Percentiles rank a stretch among this genome's conserved stretches.
These are phyloP conservation scores for Drosophila takahashii DNA, from an alignment of 1,140 invertebrate species.

Conservation along the genomic window DNA sequence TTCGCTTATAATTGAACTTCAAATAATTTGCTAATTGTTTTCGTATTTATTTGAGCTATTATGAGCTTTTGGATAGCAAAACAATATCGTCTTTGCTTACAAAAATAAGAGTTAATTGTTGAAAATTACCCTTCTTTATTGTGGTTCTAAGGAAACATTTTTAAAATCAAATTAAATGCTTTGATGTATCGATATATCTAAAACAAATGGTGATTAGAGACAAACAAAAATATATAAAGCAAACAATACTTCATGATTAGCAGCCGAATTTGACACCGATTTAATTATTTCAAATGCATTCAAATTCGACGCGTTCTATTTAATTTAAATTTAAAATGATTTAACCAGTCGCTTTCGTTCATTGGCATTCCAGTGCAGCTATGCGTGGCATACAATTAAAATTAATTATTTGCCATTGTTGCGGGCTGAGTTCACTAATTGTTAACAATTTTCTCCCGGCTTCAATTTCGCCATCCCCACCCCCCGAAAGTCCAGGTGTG, in stretches of 20 bases:
- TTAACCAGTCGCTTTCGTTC: constrained; percentile 31
- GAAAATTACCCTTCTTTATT: too few species aligned
- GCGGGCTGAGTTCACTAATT: constrained; percentile 67
- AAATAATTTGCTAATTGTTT: constrained; percentile 31
- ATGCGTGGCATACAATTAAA: constrained; percentile 56
- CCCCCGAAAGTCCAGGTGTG: constrained; percentile 25
- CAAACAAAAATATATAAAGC: background rate
- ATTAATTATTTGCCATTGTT: constrained; percentile 76
- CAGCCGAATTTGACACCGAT: constrained; percentile 31
- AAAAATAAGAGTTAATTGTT: background rate
- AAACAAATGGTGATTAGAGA: constrained; percentile 8
- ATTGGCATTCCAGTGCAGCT: constrained; percentile 28
- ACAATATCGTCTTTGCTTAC: background rate
- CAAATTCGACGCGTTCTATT: constrained; percentile 34
- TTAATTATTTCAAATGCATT: constrained; percentile 29
- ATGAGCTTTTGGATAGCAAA: background rate
- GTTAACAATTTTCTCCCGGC: constrained; percentile 64
- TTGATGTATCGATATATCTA: too few species aligned
- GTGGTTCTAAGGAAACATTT: background rate
- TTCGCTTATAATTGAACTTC: constrained; percentile 31
- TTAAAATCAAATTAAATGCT: background rate
- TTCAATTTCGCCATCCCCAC: background rate
- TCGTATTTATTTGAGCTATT: constrained; percentile 1
- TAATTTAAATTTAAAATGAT: constrained; percentile 35
- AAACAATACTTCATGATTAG: constrained; percentile 18